Conservation (phyloP, 2,797 vertebrate genomes). For the Diceros bicornis region DNA sequence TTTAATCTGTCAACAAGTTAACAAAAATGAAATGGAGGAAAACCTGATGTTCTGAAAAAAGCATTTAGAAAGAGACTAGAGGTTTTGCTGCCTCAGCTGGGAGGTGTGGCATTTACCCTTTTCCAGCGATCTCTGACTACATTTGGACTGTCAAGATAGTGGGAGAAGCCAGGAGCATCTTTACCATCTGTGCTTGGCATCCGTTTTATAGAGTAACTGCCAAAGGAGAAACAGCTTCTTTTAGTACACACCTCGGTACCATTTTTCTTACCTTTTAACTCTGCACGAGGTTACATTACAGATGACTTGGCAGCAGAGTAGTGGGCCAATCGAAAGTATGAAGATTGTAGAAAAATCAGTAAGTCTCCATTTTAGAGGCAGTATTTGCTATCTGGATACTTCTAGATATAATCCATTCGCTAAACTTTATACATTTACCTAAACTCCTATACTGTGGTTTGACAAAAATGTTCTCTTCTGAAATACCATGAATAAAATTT, state of each 20-base stretch:
- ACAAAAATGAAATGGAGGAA: constrained; percentile 14
- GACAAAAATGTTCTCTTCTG: not conserved
- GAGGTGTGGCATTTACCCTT: constrained; percentile 18
- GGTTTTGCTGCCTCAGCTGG: constrained; percentile 14
- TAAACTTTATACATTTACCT: constrained; percentile 14
- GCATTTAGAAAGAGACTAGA: not conserved
- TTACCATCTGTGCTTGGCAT: constrained; percentile 75
- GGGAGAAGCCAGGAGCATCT: constrained; percentile 73
- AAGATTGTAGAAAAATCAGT: not conserved
- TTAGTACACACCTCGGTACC: constrained; percentile 39
- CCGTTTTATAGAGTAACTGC: not conserved
- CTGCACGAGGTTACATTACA: constrained; percentile 3
- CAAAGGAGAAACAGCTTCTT: constrained; percentile 77
- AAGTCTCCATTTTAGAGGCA: not conserved
- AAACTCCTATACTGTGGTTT: not conserved
- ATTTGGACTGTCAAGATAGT: constrained; percentile 58
- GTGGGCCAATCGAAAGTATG: not conserved
- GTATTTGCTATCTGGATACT: not conserved
- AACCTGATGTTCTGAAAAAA: constrained; percentile 52
- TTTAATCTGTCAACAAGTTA: constrained; percentile 45
- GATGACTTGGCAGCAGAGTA: not conserved
- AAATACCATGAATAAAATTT: not conserved
- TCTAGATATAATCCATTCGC: not conserved
- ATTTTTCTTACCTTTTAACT: constrained; percentile 71
- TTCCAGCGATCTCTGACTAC: constrained; percentile 48